A percentile compares a stretch with the other conserved stretches of the same genome.
Conservation (phyloP, 2,113 vertebrate genomes). For the Gila orcuttii region DNA sequence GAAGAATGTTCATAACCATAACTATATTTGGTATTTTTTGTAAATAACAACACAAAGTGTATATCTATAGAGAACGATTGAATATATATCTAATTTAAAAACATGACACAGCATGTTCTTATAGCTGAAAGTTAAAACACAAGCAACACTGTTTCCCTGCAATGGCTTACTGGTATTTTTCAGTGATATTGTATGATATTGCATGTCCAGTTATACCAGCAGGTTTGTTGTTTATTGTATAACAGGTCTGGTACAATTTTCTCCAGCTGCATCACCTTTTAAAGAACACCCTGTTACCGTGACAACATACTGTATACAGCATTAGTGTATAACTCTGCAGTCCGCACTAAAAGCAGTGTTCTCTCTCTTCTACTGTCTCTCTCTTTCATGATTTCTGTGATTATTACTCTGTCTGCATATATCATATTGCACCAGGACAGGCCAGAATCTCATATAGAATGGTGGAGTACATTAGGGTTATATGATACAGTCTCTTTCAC, state of each 20-base stretch:
- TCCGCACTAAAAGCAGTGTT: neutral
- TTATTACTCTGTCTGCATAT: neutral
- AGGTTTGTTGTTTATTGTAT: neutral
- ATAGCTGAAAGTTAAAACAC: neutral
- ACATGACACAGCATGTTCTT: neutral
- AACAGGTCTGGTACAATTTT: neutral
- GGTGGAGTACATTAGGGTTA: conserved; percentile 1
- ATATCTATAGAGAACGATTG: neutral
- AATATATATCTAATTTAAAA: neutral
- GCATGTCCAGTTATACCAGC: neutral
- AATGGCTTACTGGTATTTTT: neutral
- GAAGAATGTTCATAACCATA: too few relatives aligned
- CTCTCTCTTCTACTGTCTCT: neutral
- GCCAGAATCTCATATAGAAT: neutral
- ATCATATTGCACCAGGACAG: conserved; percentile 13
- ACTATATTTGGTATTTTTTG: too few relatives aligned
- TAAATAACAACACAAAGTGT: too few relatives aligned
- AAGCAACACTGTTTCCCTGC: neutral
- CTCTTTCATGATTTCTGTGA: neutral
- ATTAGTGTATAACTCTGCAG: neutral
- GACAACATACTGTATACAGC: neutral
- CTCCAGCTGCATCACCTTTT: neutral
- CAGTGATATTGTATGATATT: neutral
- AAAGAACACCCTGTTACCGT: conserved; percentile 3
- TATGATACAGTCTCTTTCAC: conserved; percentile 8